These are phyloP conservation scores for Pampusana beccarii DNA, from an alignment of 2,113 vertebrate genomes.

Conservation along the genomic window DNA sequence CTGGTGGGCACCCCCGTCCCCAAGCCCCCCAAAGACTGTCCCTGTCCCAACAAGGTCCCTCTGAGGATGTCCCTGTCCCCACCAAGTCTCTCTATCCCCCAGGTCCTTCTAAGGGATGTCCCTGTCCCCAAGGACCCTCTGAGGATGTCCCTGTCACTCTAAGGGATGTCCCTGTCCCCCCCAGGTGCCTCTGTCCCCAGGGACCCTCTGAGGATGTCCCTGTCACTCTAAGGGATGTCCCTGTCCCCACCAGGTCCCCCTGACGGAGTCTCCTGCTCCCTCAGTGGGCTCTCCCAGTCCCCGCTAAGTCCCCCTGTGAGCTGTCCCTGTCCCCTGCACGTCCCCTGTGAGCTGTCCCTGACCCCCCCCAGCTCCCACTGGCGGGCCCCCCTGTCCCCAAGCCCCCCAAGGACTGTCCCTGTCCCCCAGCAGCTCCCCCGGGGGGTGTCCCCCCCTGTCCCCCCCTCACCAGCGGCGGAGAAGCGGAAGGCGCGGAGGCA, in stretches of 20 bases:
- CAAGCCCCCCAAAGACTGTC: too few species aligned
- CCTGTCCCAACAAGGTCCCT: too few species aligned
- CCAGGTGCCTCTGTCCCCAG: too few species aligned
- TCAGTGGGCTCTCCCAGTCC: too few species aligned
- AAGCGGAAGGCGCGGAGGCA: constrained; percentile 1
- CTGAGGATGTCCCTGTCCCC: too few species aligned
- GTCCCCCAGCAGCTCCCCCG: not conserved
- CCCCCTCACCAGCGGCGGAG: constrained; percentile 71
- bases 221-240: not conserved
- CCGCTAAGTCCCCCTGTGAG: too few species aligned
- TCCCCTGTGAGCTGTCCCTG: not conserved
- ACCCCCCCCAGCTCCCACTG: not conserved
- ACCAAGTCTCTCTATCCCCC: too few species aligned
- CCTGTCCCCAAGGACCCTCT: too few species aligned
- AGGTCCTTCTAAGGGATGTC: too few species aligned
- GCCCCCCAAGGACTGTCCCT: not conserved
- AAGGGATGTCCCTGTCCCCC: not conserved
- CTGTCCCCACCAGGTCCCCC: not conserved
- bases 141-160: not conserved
- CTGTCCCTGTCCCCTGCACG: not conserved
- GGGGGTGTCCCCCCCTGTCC: not conserved
- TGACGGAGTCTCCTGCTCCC: not conserved
- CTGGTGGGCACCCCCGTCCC: too few species aligned
- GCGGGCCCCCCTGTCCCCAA: too few species aligned
- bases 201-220: too few species aligned